Conservation (phyloP, 2,797 vertebrate species). For the Heterohyrax brucei region DNA sequence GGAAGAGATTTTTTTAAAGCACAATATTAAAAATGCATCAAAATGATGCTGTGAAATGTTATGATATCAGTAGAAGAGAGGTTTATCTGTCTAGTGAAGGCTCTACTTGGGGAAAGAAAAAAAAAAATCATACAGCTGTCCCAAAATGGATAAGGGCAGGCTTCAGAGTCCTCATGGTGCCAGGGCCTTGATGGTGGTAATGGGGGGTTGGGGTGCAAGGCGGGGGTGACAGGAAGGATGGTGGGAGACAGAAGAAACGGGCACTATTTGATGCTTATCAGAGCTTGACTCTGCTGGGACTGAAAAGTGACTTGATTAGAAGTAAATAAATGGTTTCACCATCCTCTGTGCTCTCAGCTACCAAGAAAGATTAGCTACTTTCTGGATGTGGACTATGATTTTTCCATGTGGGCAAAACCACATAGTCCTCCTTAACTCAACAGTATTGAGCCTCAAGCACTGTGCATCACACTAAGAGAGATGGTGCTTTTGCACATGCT, state of each 20-base stretch:
- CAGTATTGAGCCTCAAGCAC: background rate
- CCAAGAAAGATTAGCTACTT: background rate
- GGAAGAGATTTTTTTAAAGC: conserved; percentile 2
- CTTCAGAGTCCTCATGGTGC: background rate
- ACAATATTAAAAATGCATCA: background rate
- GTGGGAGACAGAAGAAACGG: background rate
- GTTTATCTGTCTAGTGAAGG: conserved; percentile 15
- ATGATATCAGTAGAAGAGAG: background rate
- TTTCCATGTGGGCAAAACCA: background rate
- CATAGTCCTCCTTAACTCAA: background rate
- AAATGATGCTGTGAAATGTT: background rate
- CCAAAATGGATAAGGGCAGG: background rate
- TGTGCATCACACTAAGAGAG: background rate
- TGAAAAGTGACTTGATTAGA: background rate
- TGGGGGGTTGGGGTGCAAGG: fast-evolving
- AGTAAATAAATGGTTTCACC: background rate
- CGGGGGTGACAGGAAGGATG: background rate
- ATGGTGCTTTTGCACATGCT: background rate
- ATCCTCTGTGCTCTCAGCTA: background rate
- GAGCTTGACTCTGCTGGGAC: background rate
- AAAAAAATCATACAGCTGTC: background rate
- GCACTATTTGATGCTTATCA: background rate
- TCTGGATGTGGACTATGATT: background rate
- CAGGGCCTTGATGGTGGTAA: background rate
- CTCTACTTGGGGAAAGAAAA: background rate